These are phyloP conservation scores for Axis porcinus DNA, from an alignment of 2,113 vertebrate species.

Conservation along the genomic window DNA sequence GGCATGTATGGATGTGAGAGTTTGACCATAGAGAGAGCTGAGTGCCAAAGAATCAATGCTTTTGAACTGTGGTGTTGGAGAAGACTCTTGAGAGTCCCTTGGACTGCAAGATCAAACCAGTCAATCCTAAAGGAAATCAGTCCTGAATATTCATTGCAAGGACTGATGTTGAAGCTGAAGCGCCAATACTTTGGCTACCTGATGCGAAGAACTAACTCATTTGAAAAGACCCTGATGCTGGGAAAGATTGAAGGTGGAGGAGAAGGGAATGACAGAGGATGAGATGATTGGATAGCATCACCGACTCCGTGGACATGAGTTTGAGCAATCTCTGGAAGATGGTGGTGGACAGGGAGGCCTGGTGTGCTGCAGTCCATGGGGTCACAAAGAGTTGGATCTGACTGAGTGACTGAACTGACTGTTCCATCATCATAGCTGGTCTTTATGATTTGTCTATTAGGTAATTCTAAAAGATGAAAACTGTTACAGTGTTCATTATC, in stretches of 20 bases:
- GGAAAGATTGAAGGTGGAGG: neutral
- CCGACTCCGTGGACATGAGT: neutral
- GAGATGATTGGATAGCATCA: neutral
- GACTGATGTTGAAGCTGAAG: neutral
- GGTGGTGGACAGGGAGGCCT: neutral
- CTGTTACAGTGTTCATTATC: neutral
- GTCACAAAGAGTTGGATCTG: neutral
- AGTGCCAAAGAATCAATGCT: neutral
- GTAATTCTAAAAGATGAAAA: neutral
- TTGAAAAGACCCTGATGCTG: neutral
- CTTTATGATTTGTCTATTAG: neutral
- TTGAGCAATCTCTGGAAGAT: neutral
- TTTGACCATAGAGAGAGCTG: neutral
- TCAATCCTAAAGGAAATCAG: neutral
- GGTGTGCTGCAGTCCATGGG: neutral
- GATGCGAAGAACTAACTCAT: neutral
- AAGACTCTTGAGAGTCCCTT: neutral
- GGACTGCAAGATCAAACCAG: neutral
- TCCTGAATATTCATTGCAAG: neutral
- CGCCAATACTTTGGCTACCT: neutral
- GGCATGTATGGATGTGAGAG: neutral
- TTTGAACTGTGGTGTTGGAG: neutral
- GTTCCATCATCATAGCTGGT: neutral
- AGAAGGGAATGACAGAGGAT: neutral
- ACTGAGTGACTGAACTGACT: neutral